Conservation (phyloP, 1,140 invertebrate genomes). For the Drosophila guanche region DNA sequence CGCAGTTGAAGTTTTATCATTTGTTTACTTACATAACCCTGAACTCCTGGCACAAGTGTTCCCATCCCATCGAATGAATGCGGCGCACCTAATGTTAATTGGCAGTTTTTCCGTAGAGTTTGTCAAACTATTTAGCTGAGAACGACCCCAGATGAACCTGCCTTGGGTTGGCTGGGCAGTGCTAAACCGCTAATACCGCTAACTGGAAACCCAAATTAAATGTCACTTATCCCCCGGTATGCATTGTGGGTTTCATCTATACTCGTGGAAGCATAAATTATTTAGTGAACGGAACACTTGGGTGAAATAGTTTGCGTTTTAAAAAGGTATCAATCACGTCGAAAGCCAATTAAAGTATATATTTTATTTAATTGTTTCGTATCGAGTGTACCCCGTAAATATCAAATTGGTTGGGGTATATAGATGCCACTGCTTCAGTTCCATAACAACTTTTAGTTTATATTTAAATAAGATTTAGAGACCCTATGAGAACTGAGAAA, state of each 20-base stretch:
- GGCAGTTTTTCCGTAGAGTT: neutral
- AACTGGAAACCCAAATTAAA: constrained; percentile 1
- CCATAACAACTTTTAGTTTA: neutral
- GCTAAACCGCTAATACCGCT: neutral
- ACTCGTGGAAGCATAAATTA: constrained; percentile 11
- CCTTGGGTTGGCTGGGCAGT: neutral
- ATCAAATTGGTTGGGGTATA: neutral
- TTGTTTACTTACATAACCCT: neutral
- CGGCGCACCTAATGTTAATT: constrained; percentile 1
- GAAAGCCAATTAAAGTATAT: constrained; percentile 23
- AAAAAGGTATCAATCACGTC: constrained; percentile 28
- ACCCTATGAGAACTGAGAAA: too few relatives aligned
- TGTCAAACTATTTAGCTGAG: constrained; percentile 9
- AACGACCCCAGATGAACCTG: constrained; percentile 1
- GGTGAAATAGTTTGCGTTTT: neutral
- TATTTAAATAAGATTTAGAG: neutral
- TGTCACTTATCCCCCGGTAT: neutral
- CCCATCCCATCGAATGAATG: neutral
- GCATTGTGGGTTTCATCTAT: constrained; percentile 1
- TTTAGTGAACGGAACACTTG: constrained; percentile 17
- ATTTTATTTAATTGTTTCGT: constrained; percentile 4
- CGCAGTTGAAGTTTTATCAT: too few relatives aligned
- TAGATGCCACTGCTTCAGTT: too few relatives aligned
- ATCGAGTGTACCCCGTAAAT: neutral
- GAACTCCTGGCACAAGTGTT: neutral